Base-by-base conservation (phyloP, 2,113 vertebrate genomes). In the Bambusicola thoracicus region DNA sequence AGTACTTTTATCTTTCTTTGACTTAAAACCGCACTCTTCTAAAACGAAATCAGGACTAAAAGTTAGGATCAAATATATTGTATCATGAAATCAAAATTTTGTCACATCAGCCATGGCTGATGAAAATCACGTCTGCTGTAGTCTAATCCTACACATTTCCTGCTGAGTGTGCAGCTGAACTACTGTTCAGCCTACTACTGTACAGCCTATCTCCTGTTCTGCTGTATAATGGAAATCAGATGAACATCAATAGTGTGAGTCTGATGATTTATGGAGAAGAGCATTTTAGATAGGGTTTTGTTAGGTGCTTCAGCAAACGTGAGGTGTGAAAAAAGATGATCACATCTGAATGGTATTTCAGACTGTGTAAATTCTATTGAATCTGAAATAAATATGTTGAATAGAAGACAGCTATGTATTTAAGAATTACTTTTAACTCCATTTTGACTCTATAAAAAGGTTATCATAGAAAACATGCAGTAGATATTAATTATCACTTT, bases 91-190 rank as follows among this genome's bases (percentile, higher is more conserved):
- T 67, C 43, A 58, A 82, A 72, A 66, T 66, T 61, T 34, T 6
- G 2, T 34, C 46, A 19, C 41, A 21, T 66, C 30, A 46, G 69
- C 44, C 25, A 14, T 59, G 58, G 38, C 27, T 76, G 27, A 51
- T 51, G 36, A 70, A 11, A 19, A 59, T 16, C 27, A 4, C 40
- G 34, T 72, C 43, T 66, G 29, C 58, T 65, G 27, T 44, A 72
- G 51, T 27, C 0, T 0, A 59, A 20, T 40, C 13, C n/a, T 16
- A 30, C 0, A 0, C 0, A 0, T 81, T 70, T 73, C 27, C 65
- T 77, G 29, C 58, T 12, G 0, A 5, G 18, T 8, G 30, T 65
- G 22, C 12, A 66, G 38, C 58, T 76, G 8, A n/a, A 29, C 34
- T 8, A 20, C 38, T 61, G 21, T 77, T 22, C 46, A 24, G 19